Base-by-base conservation (phyloP, 2,888 invertebrate genomes). In the Dexiosoma caninum region DNA sequence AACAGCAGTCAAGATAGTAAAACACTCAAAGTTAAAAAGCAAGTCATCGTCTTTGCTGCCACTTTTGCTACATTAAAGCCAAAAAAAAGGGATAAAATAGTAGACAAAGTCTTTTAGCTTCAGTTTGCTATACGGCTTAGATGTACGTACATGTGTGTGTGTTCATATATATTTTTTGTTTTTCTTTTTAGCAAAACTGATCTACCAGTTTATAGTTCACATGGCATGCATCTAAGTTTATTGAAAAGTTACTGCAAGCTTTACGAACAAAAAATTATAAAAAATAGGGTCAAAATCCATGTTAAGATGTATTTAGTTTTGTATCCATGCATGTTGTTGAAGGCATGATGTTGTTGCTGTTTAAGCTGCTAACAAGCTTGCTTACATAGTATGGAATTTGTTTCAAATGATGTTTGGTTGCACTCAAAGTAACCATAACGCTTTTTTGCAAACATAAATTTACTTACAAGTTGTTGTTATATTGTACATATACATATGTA, bases 1-100 rank as follows among this genome's bases (percentile, higher is more conserved):
- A 81, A 74, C 77, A 77, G 81, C 81, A 81, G 77, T 77, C 77
- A 77, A 81, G 81, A 81, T 81, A 77, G 72, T 77, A 74, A 81
- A 81, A 81, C 77, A 77, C 81, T 81, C 77, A 81, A 77, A 78
- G 64, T 78, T 49, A 78, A 76, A 72, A 72, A 64, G 53, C 60
- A 62, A 81, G 77, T 77, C 81, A 81, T 72, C 62, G 72, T 37
- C 57, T 62, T 51, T 67, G 76, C 72, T 74, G 67, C 62, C 53
- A 69, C 66, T 78, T 71, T 53, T 37, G 69, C 44, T 64, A 57
- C 71, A 71, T 78, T 66, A 51, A 46, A 37, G 12, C 32, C 60
- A 10, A 75, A 74, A 80, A 76, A 69, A 80, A 76, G 80, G 75
- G 71, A 5, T 70, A 75, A 75, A 62, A 69, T 57, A 79, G 75